Evolutionary conservation across 1,140 invertebrate species (phyloP).

Genomic region (Hyles vespertilio): DNA sequence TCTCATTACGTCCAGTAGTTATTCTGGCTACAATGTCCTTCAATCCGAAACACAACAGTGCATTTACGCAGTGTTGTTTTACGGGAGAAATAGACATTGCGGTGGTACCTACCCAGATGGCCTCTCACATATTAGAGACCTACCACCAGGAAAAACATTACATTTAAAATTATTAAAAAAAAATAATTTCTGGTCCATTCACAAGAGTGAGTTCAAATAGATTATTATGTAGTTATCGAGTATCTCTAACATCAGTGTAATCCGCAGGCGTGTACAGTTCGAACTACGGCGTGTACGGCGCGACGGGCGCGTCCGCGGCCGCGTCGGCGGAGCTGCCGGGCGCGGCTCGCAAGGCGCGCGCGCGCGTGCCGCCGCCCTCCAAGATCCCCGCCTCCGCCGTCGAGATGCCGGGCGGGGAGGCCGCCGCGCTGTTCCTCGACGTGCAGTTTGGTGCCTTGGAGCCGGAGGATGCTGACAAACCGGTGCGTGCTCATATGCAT

Average conservation of each 20-base stretch:
- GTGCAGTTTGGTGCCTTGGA: conserved; percentile 96
- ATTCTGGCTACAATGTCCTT: too few relatives aligned
- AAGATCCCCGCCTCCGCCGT: conserved; percentile 96
- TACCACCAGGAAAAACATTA: too few relatives aligned
- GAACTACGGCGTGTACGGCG: conserved; percentile 60
- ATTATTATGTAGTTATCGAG: conserved; percentile 28
- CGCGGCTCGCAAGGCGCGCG: conserved; percentile 80
- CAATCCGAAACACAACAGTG: too few relatives aligned
- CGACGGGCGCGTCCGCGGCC: conserved; percentile 75
- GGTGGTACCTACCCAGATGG: too few relatives aligned
- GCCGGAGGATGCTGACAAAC: conserved; percentile 77
- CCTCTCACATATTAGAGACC: too few relatives aligned
- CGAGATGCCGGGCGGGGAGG: conserved; percentile 94
- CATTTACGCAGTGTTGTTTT: too few relatives aligned
- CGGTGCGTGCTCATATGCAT: neutral
- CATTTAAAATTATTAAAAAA: too few relatives aligned
- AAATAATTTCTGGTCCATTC: too few relatives aligned
- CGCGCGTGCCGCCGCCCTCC: conserved; percentile 91
- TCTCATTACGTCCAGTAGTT: too few relatives aligned
- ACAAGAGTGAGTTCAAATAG: too few relatives aligned
- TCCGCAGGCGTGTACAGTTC: conserved; percentile 50
- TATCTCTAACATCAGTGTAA: neutral
- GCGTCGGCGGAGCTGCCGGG: conserved; percentile 76
- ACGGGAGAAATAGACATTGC: too few relatives aligned
- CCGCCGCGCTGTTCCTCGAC: conserved; percentile 85